phyloP scores from a whole-genome alignment of 2,888 invertebrate species.

The Oscheius sp. region DNA sequence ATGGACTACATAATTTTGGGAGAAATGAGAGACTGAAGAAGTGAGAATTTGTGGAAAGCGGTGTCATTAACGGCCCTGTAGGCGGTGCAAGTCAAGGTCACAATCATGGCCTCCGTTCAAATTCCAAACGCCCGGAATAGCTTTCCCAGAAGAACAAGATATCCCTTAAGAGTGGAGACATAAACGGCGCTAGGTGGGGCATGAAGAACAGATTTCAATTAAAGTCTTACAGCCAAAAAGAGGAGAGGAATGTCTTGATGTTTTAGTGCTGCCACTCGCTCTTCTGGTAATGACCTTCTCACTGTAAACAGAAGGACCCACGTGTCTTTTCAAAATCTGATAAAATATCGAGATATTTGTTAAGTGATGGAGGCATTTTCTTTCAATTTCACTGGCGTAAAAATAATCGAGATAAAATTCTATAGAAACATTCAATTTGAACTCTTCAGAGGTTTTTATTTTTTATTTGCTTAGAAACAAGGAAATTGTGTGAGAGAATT shows the following conservation, averaged over 20 bases:
- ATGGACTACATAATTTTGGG: neutral
- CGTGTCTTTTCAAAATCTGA: too few species aligned
- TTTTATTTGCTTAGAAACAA: too few species aligned
- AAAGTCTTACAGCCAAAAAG: too few species aligned
- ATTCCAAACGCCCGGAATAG: slow-evolving; percentile 8
- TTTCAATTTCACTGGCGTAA: neutral
- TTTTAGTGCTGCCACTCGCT: too few species aligned
- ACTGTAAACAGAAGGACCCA: too few species aligned
- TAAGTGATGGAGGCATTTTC: neutral
- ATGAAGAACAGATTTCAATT: slow-evolving; percentile 9
- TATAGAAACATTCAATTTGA: neutral
- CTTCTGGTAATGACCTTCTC: too few species aligned
- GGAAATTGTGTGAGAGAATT: too few species aligned
- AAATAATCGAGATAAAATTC: neutral
- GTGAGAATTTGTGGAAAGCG: slow-evolving; percentile 2
- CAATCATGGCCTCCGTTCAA: slow-evolving; percentile 27
- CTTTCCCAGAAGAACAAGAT: neutral
- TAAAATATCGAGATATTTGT: too few species aligned
- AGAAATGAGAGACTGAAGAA: neutral
- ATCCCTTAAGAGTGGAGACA: slow-evolving; percentile 21
- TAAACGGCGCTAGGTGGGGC: neutral
- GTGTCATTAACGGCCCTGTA: slow-evolving; percentile 22
- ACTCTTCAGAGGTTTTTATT: too few species aligned
- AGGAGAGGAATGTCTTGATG: too few species aligned
- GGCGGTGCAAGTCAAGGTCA: slow-evolving; percentile 28